Conservation (phyloP, 2,113 vertebrate genomes). For the Tragelaphus buxtoni region DNA sequence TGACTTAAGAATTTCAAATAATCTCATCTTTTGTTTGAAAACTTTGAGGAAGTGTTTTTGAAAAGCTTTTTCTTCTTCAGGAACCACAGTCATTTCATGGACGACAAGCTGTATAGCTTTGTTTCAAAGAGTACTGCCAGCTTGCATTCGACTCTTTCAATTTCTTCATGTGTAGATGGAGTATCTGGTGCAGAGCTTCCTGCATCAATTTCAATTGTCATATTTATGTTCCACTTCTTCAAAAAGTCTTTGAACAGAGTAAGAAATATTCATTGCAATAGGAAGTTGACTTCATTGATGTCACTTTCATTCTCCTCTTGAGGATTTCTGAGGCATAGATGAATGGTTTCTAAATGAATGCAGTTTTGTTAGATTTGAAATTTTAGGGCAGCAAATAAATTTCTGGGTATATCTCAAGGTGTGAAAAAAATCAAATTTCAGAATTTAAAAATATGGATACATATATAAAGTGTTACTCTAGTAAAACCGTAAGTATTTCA, state of each 20-base stretch:
- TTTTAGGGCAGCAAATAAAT: conserved; percentile 4
- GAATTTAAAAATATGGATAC: background rate
- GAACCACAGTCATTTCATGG: background rate
- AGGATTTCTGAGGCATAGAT: background rate
- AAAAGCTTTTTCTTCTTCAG: background rate
- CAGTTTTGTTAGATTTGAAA: conserved; percentile 41
- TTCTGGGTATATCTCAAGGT: background rate
- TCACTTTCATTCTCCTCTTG: conserved; percentile 18
- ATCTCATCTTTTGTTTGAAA: background rate
- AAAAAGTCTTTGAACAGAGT: background rate
- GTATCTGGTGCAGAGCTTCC: background rate
- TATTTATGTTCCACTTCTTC: background rate
- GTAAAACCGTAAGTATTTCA: conserved; percentile 14
- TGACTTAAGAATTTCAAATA: background rate
- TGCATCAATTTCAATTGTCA: background rate
- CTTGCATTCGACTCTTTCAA: background rate
- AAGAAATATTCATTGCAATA: background rate
- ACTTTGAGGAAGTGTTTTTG: background rate
- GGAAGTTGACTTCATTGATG: background rate
- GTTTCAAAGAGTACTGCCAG: background rate
- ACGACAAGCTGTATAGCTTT: background rate
- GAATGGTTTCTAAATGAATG: background rate
- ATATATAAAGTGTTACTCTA: background rate
- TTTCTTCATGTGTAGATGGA: background rate
- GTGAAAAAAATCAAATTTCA: conserved; percentile 25